Base-by-base conservation (phyloP, 2,113 vertebrate genomes). In the Phaetusa simplex region DNA sequence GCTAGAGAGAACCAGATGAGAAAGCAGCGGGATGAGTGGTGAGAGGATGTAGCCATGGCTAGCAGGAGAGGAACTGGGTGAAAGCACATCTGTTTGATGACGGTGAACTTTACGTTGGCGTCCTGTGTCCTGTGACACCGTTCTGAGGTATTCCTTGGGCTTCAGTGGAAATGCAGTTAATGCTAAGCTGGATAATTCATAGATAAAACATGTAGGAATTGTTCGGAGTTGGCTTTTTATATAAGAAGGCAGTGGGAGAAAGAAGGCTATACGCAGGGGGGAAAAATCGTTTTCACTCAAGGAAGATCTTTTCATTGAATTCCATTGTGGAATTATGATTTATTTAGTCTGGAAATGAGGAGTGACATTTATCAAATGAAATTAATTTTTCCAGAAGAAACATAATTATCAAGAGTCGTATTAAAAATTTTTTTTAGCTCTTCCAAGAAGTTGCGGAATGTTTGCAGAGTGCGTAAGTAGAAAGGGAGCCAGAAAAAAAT, bases 371-470 rank as follows among this genome's bases (percentile, higher is more conserved):
- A 69, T 94, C n/a, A 82, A 82, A 90, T 70, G 4, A 82, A 87
- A 82, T 64, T 59, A 65, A 29, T 70, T 82, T 92, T 96, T 94
- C 74, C 84, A 95, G 87, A 70, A 91, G 86, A 89, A 92, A 55
- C 36, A 24, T 12, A 70, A 80, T 87, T 94, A 85, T 62, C 78
- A 90, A 69, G 82, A 92, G 73, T 85, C n/a, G 6, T 77, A 78
- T 38, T 77, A 90, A 76, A 50, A 3, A 16, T 43, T 78, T 62
- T 71, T 71, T 79, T 89, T 40, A 69, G 14, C 19, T 88, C 20
- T 90, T 95, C 91, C 78, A 90, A 58, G 79, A 95, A 95, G 26
- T 86, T 73, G 36, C 66, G 86, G 30, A 64, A 78, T 56, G 8
- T 59, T 95, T 96, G 53, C n/a, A 65, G 14, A 56, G 56, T 78